phyloP scores from a whole-genome alignment of 1,140 invertebrate genomes.

The Bombus vancouverensis region DNA sequence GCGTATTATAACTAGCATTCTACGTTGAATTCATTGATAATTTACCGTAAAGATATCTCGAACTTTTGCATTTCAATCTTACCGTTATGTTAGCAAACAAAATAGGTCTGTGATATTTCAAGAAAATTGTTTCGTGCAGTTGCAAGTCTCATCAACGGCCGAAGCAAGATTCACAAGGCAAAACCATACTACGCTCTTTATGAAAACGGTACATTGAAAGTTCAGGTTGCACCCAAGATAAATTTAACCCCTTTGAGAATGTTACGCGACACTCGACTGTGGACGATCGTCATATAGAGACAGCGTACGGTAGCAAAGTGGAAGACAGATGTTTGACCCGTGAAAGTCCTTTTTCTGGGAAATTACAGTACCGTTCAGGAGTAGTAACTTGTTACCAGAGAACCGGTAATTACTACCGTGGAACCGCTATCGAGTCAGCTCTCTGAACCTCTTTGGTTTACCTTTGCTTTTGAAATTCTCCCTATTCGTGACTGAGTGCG shows the following conservation, averaged over 20 bases:
- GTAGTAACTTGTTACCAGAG: slow-evolving; percentile 61
- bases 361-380: slow-evolving; percentile 57
- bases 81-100: too few relatives aligned
- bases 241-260: not conserved
- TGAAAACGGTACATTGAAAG: not conserved
- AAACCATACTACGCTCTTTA: not conserved
- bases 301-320: not conserved
- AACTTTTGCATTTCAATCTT: too few relatives aligned
- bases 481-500: slow-evolving; percentile 9
- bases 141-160: too few relatives aligned
- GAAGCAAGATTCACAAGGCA: too few relatives aligned
- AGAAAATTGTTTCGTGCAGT: too few relatives aligned
- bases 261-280: not conserved
- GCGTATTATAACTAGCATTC: too few relatives aligned
- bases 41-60: too few relatives aligned
- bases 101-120: too few relatives aligned
- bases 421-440: slow-evolving; percentile 61
- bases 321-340: slow-evolving; percentile 51
- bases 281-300: not conserved
- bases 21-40: too few relatives aligned
- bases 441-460: slow-evolving; percentile 65
- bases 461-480: slow-evolving; percentile 64
- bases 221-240: not conserved
- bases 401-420: slow-evolving; percentile 64
- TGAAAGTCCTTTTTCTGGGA: slow-evolving; percentile 56